These are phyloP conservation scores for Chaetodon trifasciatus DNA, from an alignment of 2,797 vertebrate species.

Conservation along the genomic window DNA sequence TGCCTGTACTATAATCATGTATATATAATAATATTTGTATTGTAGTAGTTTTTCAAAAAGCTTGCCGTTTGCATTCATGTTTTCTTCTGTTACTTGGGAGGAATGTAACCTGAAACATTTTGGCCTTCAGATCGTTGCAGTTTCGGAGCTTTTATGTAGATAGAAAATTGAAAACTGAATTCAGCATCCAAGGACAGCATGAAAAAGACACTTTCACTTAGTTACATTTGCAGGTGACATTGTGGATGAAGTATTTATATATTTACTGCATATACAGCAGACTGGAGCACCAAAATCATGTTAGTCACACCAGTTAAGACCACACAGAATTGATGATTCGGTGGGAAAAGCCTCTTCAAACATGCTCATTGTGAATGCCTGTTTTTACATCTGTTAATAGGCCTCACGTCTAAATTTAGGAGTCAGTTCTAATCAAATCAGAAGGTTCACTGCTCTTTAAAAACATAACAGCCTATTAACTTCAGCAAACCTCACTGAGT, in stretches of 20 bases:
- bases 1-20: not conserved
- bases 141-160: not conserved
- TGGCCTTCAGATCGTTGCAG: not conserved
- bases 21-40: not conserved
- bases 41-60: not conserved
- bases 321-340: not conserved
- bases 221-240: not conserved
- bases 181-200: not conserved
- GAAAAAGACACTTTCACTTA: not conserved
- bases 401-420: slow-evolving; percentile 6
- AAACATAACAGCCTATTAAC: slow-evolving; percentile 31
- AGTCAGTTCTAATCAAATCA: not conserved
- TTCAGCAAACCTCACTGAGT: not conserved
- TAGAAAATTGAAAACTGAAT: not conserved
- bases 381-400: not conserved
- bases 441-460: slow-evolving; percentile 24
- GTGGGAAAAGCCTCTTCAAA: not conserved
- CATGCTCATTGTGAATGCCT: not conserved
- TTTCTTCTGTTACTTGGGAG: too few species aligned
- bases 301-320: not conserved
- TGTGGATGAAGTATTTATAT: too few species aligned
- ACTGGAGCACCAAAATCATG: not conserved
- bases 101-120: not conserved
- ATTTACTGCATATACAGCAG: not conserved
- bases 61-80: not conserved